Base-by-base conservation (phyloP, 2,113 vertebrate genomes). In the Vimba vimba region DNA sequence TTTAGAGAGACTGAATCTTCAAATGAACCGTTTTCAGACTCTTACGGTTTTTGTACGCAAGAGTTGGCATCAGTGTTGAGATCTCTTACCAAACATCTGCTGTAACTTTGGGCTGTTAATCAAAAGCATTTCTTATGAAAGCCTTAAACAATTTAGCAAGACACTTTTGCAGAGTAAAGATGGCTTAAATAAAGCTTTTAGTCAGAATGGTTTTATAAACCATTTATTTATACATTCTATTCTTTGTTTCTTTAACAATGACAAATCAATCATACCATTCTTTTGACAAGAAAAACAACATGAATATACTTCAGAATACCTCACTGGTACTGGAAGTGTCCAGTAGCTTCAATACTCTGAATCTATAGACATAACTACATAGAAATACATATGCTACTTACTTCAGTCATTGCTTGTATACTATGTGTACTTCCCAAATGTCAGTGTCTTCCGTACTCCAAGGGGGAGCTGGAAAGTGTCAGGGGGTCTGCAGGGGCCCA, bases 391-490 rank as follows among this genome's bases (percentile, higher is more conserved):
- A 69, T 13, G 81, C 21, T 47, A 15, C 30, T 59, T 93, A 95
- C 95, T 94, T 95, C 93, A 92, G 94, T 94, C 94, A 95, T 95
- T 89, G 68, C 87, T 93, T 91, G 87, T 79, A 69, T 93, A 69
- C 86, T 91, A 86, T 79, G 85, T 82, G 6, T 25, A 47, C 39
- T 66, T 50, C 9, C 19, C 8, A 64, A 30, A 88, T 88, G 91
- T 47, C 82, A 91, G 92, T 93, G 92, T 94, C 36, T 0, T 0
- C 36, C 5, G 36, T 52, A 91, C 91, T 92, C 87, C 90, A 92
- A 88, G 86, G 86, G 80, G 73, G 57, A 80, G 83, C 88, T 73
- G 87, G 88, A 88, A 89, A 88, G 30, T 64, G 62, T 82, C 62
- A 39, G 27, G 50, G 76, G 17, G 50, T n/a, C 60, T 74, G 4